These are phyloP conservation scores for Bombus confusus DNA, from an alignment of 1,140 invertebrate genomes.

Conservation along the genomic window DNA sequence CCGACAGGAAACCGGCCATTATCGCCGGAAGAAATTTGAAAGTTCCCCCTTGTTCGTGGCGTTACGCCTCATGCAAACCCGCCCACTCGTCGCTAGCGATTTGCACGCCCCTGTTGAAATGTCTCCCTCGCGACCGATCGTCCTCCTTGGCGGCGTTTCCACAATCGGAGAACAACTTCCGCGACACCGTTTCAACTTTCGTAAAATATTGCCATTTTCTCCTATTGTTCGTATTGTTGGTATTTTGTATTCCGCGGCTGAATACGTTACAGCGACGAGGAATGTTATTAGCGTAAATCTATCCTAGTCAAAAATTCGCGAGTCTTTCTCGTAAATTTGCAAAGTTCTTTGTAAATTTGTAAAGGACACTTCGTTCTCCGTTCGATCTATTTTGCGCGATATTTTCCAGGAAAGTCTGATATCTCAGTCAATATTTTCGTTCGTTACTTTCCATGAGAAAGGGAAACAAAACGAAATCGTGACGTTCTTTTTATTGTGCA, in stretches of 20 bases:
- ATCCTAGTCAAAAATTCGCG: no score
- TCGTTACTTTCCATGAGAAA: neutral
- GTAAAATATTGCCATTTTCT: neutral
- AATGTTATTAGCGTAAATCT: no score
- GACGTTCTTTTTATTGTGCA: neutral
- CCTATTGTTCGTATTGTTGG: neutral
- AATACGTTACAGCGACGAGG: no score
- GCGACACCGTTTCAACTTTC: neutral
- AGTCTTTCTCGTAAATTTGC: no score
- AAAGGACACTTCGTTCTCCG: no score
- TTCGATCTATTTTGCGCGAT: no score
- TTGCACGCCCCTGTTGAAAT: constrained; percentile 14
- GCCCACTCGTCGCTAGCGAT: neutral
- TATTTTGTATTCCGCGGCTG: no score
- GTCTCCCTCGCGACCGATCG: neutral
- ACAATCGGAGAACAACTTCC: neutral
- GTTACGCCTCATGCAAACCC: constrained; percentile 3
- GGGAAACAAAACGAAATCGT: neutral
- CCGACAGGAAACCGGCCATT: constrained; percentile 55
- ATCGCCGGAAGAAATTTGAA: constrained; percentile 57
- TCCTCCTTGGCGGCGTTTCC: neutral
- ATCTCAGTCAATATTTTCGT: neutral
- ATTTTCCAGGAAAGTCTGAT: no score
- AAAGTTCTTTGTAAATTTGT: no score
- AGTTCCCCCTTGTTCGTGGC: constrained; percentile 34